Percentiles rank a stretch among this genome's conserved stretches.
These are phyloP conservation scores for Nasalis larvatus DNA, from an alignment of 2,113 vertebrate genomes.

Conservation along the genomic window DNA sequence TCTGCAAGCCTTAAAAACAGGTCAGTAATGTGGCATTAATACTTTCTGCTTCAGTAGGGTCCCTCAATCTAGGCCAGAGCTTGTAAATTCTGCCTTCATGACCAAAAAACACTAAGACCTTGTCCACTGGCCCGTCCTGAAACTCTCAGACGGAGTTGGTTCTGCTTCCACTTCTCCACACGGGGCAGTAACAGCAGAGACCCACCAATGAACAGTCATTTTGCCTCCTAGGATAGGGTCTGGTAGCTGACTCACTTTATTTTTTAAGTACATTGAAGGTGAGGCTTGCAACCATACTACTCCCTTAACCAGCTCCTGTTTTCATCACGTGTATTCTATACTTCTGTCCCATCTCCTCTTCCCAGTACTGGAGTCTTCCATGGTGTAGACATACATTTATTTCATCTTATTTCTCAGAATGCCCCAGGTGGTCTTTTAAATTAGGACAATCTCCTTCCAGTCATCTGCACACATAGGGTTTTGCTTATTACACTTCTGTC, in stretches of 20 bases:
- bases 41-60: background rate
- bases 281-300: background rate
- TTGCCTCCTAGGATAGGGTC: background rate
- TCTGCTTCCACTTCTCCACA: background rate
- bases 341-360: background rate
- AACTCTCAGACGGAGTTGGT: background rate
- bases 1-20: slow-evolving; percentile 84
- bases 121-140: background rate
- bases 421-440: background rate
- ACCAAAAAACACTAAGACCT: background rate
- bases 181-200: background rate
- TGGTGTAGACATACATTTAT: background rate
- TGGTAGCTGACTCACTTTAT: background rate
- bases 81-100: background rate
- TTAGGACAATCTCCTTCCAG: background rate
- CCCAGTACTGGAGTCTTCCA: background rate
- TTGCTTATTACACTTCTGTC: background rate
- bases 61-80: background rate
- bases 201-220: background rate
- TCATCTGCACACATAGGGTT: background rate
- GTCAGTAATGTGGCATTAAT: slow-evolving; percentile 57
- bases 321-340: background rate
- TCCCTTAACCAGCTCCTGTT: background rate
- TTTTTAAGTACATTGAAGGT: background rate
- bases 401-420: background rate